phyloP scores from a whole-genome alignment of 2,113 vertebrate species.

The Datnioides undecimradiatus region DNA sequence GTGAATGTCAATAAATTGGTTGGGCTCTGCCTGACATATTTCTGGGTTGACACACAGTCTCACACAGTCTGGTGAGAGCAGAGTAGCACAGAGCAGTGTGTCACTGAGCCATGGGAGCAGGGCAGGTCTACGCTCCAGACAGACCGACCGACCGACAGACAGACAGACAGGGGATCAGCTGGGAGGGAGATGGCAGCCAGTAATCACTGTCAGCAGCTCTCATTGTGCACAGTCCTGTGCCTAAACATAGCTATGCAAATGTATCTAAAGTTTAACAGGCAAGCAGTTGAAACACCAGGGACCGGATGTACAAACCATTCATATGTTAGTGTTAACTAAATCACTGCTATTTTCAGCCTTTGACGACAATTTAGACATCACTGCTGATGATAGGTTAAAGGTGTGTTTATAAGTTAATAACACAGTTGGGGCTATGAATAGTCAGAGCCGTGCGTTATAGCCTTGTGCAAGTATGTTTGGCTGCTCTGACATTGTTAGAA shows the following conservation, averaged over 20 bases:
- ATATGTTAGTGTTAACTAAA: no score
- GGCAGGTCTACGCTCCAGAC: not conserved
- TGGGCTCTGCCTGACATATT: no score
- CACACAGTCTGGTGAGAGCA: not conserved
- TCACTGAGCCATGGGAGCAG: slow-evolving; percentile 17
- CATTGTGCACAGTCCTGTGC: not conserved
- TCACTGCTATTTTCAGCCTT: no score
- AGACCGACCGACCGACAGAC: slow-evolving; percentile 10
- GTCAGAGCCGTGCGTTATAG: no score
- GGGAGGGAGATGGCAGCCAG: slow-evolving; percentile 14
- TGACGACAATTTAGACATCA: no score
- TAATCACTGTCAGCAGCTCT: slow-evolving; percentile 46
- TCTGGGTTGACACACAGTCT: not conserved
- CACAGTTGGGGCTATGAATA: no score
- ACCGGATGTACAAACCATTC: not conserved
- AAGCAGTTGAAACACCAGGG: not conserved
- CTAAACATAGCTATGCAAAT: slow-evolving; percentile 7
- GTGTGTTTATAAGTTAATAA: no score
- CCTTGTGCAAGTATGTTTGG: not conserved
- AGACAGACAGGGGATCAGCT: slow-evolving; percentile 33
- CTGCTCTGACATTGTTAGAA: no score
- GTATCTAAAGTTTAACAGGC: slow-evolving; percentile 3
- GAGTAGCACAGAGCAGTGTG: not conserved
- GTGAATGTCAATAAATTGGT: no score
- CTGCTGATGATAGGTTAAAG: no score